These are phyloP conservation scores for Leptestheria dahalacensis DNA, from an alignment of 1,140 invertebrate genomes.

Conservation along the genomic window DNA sequence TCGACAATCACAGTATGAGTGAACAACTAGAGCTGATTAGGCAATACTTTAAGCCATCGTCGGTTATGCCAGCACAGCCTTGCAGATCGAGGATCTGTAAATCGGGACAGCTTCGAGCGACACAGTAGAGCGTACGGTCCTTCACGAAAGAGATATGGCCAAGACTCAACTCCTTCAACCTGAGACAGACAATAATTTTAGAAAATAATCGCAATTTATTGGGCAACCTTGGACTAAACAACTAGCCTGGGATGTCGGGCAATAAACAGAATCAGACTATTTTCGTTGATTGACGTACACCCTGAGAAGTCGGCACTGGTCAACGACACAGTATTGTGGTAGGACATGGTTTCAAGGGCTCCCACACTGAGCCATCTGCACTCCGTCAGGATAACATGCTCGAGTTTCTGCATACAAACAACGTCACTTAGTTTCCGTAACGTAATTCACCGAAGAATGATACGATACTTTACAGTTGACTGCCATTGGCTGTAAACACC, in stretches of 20 bases:
- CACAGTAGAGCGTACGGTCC: background rate
- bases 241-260: background rate
- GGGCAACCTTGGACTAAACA: background rate
- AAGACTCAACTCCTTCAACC: background rate
- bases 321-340: background rate
- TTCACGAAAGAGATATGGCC: background rate
- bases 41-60: background rate
- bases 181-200: background rate
- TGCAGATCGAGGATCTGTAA: background rate
- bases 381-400: background rate
- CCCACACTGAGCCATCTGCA: background rate
- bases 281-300: background rate
- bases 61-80: background rate
- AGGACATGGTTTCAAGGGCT: conserved; percentile 9
- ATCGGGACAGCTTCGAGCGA: background rate
- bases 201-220: background rate
- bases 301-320: conserved; percentile 2
- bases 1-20: too few relatives aligned
- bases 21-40: too few relatives aligned
- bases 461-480: conserved; percentile 11
- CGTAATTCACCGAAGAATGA: background rate
- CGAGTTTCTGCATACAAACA: conserved; percentile 3
- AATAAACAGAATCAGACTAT: background rate
- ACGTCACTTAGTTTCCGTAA: background rate
- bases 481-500: conserved; percentile 9